These are phyloP conservation scores for Ceratina japonica DNA, from an alignment of 1,140 invertebrate species.

Conservation along the genomic window DNA sequence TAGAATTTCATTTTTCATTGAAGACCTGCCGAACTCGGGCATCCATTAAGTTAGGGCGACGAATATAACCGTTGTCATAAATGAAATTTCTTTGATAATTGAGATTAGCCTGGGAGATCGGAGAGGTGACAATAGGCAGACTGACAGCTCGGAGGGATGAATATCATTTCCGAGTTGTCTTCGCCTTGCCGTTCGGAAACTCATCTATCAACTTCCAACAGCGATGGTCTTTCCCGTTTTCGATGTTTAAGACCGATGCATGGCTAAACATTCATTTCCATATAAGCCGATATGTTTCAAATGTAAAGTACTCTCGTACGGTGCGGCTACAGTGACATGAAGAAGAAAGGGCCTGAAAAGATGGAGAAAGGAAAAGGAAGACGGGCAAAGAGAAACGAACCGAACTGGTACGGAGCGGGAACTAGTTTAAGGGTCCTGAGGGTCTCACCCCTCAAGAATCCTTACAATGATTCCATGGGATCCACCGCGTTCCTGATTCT, in stretches of 20 bases:
- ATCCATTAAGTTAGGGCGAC: conserved; percentile 14
- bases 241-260: conserved; percentile 64
- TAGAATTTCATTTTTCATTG: not conserved
- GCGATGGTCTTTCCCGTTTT: conserved; percentile 33
- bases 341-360: conserved; percentile 58
- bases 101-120: conserved; percentile 45
- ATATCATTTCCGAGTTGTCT: conserved; percentile 59
- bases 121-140: conserved; percentile 41
- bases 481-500: conserved; percentile 57
- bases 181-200: conserved; percentile 29
- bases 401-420: conserved; percentile 61
- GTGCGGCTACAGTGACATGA: conserved; percentile 34
- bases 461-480: conserved; percentile 64
- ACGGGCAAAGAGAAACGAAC: conserved; percentile 49
- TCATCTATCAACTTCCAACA: conserved; percentile 46
- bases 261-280: conserved; percentile 74
- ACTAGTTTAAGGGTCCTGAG: conserved; percentile 60
- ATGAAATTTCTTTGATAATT: conserved; percentile 41
- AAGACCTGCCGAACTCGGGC: conserved; percentile 3
- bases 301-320: conserved; percentile 65
- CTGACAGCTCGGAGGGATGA: conserved; percentile 7
- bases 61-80: conserved; percentile 24
- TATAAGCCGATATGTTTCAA: conserved; percentile 74
- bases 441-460: conserved; percentile 56
- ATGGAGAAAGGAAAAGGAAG: conserved; percentile 44